Evolutionary conservation across 2,797 vertebrate genomes (phyloP).

Genomic region (Ctenopoma multispine): DNA sequence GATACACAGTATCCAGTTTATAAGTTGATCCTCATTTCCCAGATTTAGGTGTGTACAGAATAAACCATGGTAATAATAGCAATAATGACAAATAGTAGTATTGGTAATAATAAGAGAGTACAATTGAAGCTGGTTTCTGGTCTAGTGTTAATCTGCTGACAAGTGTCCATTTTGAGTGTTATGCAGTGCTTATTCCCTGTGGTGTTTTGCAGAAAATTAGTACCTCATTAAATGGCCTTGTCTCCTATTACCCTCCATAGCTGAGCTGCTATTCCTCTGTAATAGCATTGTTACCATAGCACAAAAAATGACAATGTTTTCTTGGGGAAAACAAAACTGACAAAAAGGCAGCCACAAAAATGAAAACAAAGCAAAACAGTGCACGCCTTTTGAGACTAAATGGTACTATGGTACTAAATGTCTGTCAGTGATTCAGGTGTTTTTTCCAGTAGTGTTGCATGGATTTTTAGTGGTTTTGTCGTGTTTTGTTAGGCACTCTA

Average conservation of each 20-base stretch:
- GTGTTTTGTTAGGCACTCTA: constrained; percentile 65
- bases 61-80: constrained; percentile 81
- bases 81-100: constrained; percentile 81
- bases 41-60: constrained; percentile 89
- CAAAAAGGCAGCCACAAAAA: constrained; percentile 56
- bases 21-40: constrained; percentile 94
- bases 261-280: constrained; percentile 73
- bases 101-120: constrained; percentile 80
- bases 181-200: constrained; percentile 63
- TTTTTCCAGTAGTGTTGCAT: constrained; percentile 40
- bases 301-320: constrained; percentile 63
- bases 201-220: constrained; percentile 76
- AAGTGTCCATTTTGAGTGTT: constrained; percentile 64
- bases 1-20: constrained; percentile 99
- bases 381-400: constrained; percentile 62
- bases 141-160: constrained; percentile 71
- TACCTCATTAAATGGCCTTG: constrained; percentile 74
- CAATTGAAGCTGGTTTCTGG: constrained; percentile 80
- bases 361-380: constrained; percentile 57
- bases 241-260: constrained; percentile 65
- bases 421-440: constrained; percentile 46
- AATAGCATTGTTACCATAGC: constrained; percentile 77
- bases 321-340: constrained; percentile 15
- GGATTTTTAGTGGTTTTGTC: constrained; percentile 32
- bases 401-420: constrained; percentile 46